These are phyloP conservation scores for Rousettus madagascariensis DNA, from an alignment of 2,797 vertebrate species.

Conservation along the genomic window DNA sequence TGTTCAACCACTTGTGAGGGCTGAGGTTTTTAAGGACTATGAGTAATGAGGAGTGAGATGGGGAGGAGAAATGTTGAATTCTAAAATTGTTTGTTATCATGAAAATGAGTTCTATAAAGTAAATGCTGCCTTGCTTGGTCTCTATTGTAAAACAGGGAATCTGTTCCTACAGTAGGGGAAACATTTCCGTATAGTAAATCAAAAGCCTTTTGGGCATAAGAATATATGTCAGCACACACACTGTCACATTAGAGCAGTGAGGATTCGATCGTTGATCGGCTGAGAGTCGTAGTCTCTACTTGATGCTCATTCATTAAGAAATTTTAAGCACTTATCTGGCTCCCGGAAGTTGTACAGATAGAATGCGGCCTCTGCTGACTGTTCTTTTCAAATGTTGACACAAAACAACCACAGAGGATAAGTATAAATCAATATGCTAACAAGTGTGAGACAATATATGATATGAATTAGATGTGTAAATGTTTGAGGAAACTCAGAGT, in stretches of 20 bases:
- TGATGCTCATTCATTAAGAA: background rate
- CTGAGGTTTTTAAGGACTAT: conserved; percentile 27
- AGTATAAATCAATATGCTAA: background rate
- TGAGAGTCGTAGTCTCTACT: background rate
- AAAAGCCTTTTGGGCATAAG: background rate
- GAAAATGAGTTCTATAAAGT: background rate
- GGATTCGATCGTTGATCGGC: background rate
- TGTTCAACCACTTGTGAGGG: background rate
- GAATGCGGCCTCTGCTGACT: background rate
- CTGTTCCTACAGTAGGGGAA: background rate
- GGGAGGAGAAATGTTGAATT: background rate
- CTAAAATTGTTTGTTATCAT: background rate
- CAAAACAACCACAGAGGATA: background rate
- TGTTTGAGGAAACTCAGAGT: background rate
- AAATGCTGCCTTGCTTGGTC: background rate
- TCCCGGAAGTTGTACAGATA: background rate
- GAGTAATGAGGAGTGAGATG: background rate
- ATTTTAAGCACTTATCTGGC: background rate
- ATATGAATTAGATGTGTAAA: background rate
- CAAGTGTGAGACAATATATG: background rate
- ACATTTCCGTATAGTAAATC: background rate
- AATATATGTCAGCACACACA: background rate
- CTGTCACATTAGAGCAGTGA: background rate
- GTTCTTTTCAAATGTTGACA: conserved; percentile 22
- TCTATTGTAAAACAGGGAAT: background rate